Percentiles rank a stretch among this genome's conserved stretches.
These are phyloP conservation scores for Erinaceus europaeus DNA, from an alignment of 2,113 vertebrate genomes.

Conservation along the genomic window DNA sequence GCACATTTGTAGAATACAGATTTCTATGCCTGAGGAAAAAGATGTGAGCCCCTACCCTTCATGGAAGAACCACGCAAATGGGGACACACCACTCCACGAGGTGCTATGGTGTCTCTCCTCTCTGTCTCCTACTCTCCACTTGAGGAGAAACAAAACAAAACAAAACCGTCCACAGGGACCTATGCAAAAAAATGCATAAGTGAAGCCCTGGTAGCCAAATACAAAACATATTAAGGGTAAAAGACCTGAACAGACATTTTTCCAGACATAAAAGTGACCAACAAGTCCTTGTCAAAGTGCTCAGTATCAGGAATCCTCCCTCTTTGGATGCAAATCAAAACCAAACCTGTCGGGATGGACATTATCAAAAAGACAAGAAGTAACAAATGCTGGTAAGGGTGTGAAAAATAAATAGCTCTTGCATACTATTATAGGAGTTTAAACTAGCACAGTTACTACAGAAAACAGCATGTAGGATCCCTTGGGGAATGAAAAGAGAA, in stretches of 20 bases:
- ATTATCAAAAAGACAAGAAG: not conserved
- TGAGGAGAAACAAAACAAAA: too few relatives aligned
- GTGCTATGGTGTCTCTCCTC: too few relatives aligned
- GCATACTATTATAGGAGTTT: not conserved
- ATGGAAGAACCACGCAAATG: too few relatives aligned
- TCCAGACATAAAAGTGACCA: not conserved
- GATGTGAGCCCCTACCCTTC: too few relatives aligned
- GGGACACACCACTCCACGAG: too few relatives aligned
- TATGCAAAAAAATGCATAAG: not conserved
- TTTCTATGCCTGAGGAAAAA: too few relatives aligned
- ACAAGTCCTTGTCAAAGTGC: not conserved
- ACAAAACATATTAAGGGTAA: too few relatives aligned
- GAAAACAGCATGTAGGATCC: not conserved
- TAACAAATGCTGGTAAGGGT: not conserved
- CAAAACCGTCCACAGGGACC: too few relatives aligned
- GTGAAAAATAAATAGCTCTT: not conserved
- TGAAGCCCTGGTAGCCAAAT: too few relatives aligned
- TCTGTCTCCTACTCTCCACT: too few relatives aligned
- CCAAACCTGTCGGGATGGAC: not conserved
- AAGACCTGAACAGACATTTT: not conserved
- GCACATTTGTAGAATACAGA: too few relatives aligned
- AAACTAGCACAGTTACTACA: not conserved
- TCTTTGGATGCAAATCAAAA: not conserved
- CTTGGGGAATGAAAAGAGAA: conserved; percentile 22
- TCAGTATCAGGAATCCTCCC: not conserved